Evolutionary conservation across 2,113 vertebrate genomes (phyloP).

Genomic region (Saccopteryx bilineata): DNA sequence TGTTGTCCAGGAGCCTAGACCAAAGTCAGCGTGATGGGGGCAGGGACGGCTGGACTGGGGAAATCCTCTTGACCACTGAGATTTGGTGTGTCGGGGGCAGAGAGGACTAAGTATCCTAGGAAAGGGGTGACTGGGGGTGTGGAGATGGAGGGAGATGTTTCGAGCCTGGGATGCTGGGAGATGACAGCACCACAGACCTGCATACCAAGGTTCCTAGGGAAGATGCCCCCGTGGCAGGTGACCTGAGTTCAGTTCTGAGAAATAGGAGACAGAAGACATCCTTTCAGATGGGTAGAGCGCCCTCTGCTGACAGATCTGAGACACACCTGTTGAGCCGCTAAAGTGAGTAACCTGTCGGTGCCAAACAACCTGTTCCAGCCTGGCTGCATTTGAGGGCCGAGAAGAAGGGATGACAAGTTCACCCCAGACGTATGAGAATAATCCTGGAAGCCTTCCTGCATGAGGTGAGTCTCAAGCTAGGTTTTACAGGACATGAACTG

Average conservation of each 20-base stretch:
- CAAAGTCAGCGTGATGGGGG: background rate
- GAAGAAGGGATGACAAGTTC: background rate
- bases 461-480: background rate
- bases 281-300: background rate
- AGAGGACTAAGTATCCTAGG: background rate
- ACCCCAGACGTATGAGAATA: too few relatives aligned
- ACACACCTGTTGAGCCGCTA: accelerated
- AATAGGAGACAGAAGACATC: accelerated
- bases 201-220: background rate
- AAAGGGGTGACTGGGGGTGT: accelerated
- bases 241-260: background rate
- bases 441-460: background rate
- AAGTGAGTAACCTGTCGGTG: accelerated
- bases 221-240: background rate
- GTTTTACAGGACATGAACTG: background rate
- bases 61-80: background rate
- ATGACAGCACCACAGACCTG: accelerated
- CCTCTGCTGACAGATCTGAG: background rate
- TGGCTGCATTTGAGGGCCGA: accelerated
- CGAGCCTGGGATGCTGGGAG: background rate
- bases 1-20: background rate
- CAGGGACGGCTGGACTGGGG: background rate
- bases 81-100: background rate
- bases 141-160: too few relatives aligned
- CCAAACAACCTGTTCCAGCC: background rate